Percentiles rank a stretch among this genome's conserved stretches.
Evolutionary conservation across 2,888 invertebrate species (phyloP).

Genomic region (Resseliella maxima): DNA sequence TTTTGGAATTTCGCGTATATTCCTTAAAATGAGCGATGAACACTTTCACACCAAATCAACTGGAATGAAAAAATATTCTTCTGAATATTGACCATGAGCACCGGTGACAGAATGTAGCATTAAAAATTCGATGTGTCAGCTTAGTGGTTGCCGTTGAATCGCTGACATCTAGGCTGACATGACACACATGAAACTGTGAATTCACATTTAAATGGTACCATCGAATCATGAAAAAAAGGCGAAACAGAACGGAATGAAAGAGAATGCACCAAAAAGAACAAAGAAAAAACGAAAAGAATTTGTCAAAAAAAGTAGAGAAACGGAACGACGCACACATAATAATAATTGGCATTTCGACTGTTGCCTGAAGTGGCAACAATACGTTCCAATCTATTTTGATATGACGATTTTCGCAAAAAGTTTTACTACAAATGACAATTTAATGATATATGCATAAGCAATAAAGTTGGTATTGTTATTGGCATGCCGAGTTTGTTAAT

Average conservation of each 20-base stretch:
- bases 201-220: too few species aligned
- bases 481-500: too few species aligned
- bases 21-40: not conserved
- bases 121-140: conserved; percentile 40
- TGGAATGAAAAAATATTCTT: not conserved
- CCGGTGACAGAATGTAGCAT: conserved; percentile 32
- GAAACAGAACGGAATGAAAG: not conserved
- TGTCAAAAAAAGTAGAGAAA: not conserved
- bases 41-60: not conserved
- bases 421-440: conserved; percentile 50
- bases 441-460: conserved; percentile 41
- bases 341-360: conserved; percentile 51
- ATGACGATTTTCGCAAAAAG: conserved; percentile 37
- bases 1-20: not conserved
- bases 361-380: conserved; percentile 30
- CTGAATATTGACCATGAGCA: conserved; percentile 23
- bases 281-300: not conserved
- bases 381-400: conserved; percentile 43
- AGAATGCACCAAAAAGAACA: not conserved
- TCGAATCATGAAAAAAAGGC: not conserved
- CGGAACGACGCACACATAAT: not conserved
- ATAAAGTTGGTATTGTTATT: not conserved
- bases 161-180: conserved; percentile 30
- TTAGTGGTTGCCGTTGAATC: conserved; percentile 16
- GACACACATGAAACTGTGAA: conserved; percentile 22